Evolutionary conservation across 1,140 invertebrate species (phyloP).

Genomic region (Armadillidium nasatum): DNA sequence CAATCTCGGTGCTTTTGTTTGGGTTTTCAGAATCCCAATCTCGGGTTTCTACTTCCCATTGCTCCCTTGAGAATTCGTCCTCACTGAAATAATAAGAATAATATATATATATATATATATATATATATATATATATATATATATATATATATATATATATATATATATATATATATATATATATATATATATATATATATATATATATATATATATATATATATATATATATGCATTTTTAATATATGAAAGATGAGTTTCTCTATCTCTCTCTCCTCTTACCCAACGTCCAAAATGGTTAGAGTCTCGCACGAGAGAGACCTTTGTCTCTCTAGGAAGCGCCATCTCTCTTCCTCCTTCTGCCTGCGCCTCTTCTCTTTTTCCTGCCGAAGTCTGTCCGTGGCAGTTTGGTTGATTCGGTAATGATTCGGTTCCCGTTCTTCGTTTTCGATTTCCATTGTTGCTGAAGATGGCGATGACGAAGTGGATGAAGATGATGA

Average conservation of each 20-base stretch:
- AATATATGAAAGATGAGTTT: too few relatives aligned
- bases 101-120: conserved; percentile 3
- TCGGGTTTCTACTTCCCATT: background rate
- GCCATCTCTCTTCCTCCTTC: background rate
- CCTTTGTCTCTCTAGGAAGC: background rate
- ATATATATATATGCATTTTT: too few relatives aligned
- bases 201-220: too few relatives aligned
- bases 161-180: too few relatives aligned
- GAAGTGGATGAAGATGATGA: background rate
- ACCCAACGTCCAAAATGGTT: background rate
- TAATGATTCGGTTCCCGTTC: background rate
- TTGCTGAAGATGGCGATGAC: background rate
- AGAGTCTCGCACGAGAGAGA: background rate
- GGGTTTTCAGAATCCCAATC: background rate
- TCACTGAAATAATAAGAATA: background rate
- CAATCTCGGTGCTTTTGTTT: background rate
- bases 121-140: conserved; percentile 15
- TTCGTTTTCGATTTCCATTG: background rate
- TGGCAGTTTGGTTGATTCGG: background rate
- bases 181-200: too few relatives aligned
- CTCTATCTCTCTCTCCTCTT: too few relatives aligned
- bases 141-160: too few relatives aligned
- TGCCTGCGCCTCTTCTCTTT: background rate
- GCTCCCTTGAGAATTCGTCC: background rate
- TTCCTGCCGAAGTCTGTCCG: background rate